Evolutionary conservation across 2,797 vertebrate species (phyloP), one percentile per base, ranked within the genome.

Genomic region (Centroberyx gerrardi): DNA sequence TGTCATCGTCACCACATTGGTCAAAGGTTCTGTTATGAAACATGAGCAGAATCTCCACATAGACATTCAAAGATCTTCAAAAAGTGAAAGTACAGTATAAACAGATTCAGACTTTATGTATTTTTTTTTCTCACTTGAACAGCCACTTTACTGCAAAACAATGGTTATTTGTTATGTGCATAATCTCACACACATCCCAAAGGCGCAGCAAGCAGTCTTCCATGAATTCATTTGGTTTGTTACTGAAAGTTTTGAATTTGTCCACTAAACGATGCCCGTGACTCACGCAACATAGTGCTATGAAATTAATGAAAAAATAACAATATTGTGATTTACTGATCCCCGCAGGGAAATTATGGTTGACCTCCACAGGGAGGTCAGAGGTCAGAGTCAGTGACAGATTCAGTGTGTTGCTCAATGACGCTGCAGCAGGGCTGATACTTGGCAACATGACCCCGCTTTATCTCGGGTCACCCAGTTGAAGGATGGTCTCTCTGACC

Each of bases 131-230:
- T 22, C 22, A 7, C 29, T 62, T 1, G n/a, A 63, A 72, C 48
- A 2, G 22, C 2, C 14, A 56, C 40, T 54, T 40, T 10, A 36
- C 2, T 49, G 6, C 62, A 63, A 51, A 5, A 18, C 13, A 59
- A 67, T 53, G 7, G 33, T 7, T 33, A 63, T 71, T 74, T 65
- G 28, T 38, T 29, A 46, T 44, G 67, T 77, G 7, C 28, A 59
- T 69, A 65, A 67, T 72, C 36, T 31, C 38, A 60, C 17, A 63
- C 2, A 14, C 15, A 48, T 61, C 27, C 55, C 9, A 8, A 8
- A 63, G 38, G 8, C 2, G 38, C 8, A 40, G 9, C 7, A 40
- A 40, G n/a, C 36, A 69, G 13, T 60, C 17, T 67, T 56, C 17
- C 36, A 72, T 1, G 12, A 65, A 67, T 60, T 40, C 12, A 62